Conservation (phyloP, 2,888 invertebrate genomes). For the Synanthedon myopaeformis region DNA sequence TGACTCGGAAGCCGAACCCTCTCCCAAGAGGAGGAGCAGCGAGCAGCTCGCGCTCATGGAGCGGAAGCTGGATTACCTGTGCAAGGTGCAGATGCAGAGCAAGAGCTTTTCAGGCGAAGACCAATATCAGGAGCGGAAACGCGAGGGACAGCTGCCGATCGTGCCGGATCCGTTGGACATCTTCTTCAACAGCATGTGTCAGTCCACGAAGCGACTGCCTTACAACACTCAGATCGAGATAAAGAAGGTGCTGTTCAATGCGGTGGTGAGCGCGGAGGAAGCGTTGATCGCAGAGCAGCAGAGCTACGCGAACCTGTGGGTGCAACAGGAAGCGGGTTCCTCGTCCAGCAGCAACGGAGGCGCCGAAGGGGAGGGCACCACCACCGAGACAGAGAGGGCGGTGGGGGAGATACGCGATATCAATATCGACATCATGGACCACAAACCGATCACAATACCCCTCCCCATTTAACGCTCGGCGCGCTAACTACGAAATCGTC, state of each 20-base stretch:
- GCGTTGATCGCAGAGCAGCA: slow-evolving; percentile 51
- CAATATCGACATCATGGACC: neutral
- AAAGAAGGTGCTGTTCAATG: slow-evolving; percentile 46
- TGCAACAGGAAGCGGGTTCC: slow-evolving; percentile 30
- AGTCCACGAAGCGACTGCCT: slow-evolving; percentile 53
- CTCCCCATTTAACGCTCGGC: neutral
- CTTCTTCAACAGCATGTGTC: slow-evolving; percentile 63
- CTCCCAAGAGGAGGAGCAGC: slow-evolving; percentile 25
- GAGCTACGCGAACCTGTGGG: slow-evolving; percentile 53
- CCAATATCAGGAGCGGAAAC: slow-evolving; percentile 12
- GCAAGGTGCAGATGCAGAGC: slow-evolving; percentile 18
- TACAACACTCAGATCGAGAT: slow-evolving; percentile 53
- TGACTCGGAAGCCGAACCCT: slow-evolving; percentile 21
- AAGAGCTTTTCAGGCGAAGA: slow-evolving; percentile 21
- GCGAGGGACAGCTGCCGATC: slow-evolving; percentile 11
- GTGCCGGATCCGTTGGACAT: slow-evolving; percentile 45
- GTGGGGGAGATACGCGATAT: slow-evolving; percentile 16
- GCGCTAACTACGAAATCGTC: no score
- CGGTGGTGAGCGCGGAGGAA: slow-evolving; percentile 54
- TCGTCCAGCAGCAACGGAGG: slow-evolving; percentile 35
- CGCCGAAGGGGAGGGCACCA: slow-evolving; percentile 10
- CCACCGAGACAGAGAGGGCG: slow-evolving; percentile 1
- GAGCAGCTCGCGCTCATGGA: slow-evolving; percentile 35
- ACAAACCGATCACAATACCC: neutral
- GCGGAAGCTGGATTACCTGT: slow-evolving; percentile 41